These are phyloP conservation scores for Microtus richardsoni DNA, from an alignment of 2,113 vertebrate genomes.

Conservation along the genomic window DNA sequence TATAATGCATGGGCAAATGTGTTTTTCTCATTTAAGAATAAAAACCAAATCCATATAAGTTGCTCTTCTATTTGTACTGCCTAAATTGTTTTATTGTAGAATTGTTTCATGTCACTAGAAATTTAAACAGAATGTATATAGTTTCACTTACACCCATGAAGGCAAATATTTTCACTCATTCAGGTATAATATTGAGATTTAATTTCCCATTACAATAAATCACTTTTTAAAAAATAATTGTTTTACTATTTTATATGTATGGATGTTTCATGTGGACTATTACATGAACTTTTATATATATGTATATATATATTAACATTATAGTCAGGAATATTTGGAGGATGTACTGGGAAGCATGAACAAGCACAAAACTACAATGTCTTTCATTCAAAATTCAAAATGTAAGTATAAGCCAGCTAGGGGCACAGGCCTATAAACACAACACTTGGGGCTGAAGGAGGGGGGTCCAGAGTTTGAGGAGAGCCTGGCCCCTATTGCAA, in stretches of 20 bases:
- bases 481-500: not conserved
- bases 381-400: slow-evolving; percentile 46
- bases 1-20: not conserved
- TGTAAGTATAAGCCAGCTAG: not conserved
- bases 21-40: not conserved
- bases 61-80: slow-evolving; percentile 21
- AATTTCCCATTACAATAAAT: not conserved
- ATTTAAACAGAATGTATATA: not conserved
- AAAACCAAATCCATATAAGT: not conserved
- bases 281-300: not conserved
- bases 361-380: not conserved
- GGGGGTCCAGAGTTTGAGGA: not conserved
- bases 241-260: slow-evolving; percentile 24
- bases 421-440: not conserved
- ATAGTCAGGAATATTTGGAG: not conserved
- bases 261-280: not conserved
- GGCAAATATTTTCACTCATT: slow-evolving; percentile 6
- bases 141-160: slow-evolving; percentile 26
- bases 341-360: slow-evolving; percentile 27
- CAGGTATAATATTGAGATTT: not conserved
- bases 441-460: not conserved
- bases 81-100: not conserved
- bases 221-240: not conserved
- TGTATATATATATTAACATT: no score
- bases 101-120: slow-evolving; percentile 7